Conservation (phyloP, 2,797 vertebrate genomes). For the Potorous gilbertii region DNA sequence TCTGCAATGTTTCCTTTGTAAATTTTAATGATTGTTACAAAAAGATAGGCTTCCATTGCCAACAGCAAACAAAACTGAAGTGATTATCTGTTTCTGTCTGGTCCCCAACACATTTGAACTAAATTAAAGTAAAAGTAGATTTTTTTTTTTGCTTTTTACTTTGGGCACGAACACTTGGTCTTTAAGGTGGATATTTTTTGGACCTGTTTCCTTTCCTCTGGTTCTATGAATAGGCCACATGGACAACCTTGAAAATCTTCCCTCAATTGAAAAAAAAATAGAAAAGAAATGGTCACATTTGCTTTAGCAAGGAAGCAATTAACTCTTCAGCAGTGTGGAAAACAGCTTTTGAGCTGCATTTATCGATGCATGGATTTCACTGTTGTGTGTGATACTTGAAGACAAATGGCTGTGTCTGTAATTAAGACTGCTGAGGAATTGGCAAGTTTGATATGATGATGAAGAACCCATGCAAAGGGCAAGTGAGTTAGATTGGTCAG, state of each 20-base stretch:
- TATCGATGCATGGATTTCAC: constrained; percentile 87
- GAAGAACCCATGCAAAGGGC: constrained; percentile 82
- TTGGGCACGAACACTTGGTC: constrained; percentile 17
- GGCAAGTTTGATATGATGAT: constrained; percentile 84
- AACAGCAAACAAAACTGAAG: constrained; percentile 39
- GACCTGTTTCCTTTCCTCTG: constrained; percentile 65
- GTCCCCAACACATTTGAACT: not conserved
- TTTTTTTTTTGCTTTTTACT: constrained; percentile 33
- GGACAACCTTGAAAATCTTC: constrained; percentile 76
- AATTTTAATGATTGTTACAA: constrained; percentile 23
- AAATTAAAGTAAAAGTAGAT: not conserved
- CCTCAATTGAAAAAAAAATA: constrained; percentile 70
- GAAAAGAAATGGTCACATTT: constrained; percentile 76
- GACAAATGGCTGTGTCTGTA: constrained; percentile 84
- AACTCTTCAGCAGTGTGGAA: constrained; percentile 84
- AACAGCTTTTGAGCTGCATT: constrained; percentile 85
- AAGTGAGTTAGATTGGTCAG: constrained; percentile 78
- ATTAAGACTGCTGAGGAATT: constrained; percentile 83
- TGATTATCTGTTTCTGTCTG: constrained; percentile 50
- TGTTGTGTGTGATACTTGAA: constrained; percentile 86
- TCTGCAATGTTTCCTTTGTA: not conserved
- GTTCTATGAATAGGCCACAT: constrained; percentile 59
- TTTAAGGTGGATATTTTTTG: constrained; percentile 54
- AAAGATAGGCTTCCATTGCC: constrained; percentile 24
- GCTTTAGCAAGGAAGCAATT: constrained; percentile 84